phyloP scores from a whole-genome alignment of 2,113 vertebrate genomes.

The Urocynchramus pylzowi region DNA sequence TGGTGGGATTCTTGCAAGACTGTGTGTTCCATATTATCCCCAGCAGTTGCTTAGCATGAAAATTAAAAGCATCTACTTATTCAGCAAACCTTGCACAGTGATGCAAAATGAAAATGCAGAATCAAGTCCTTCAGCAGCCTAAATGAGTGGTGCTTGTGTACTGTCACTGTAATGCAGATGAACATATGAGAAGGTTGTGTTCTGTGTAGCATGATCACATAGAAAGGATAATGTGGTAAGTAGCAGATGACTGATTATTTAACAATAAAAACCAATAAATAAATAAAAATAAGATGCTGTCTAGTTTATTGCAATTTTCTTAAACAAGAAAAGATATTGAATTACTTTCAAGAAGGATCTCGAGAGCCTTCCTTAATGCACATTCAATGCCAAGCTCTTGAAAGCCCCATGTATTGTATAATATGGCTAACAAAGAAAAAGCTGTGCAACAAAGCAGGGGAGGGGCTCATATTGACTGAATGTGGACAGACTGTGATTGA shows the following conservation, averaged over 20 bases:
- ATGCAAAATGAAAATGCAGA: not conserved
- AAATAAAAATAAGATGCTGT: conserved; percentile 25
- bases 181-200: not conserved
- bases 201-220: not conserved
- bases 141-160: not conserved
- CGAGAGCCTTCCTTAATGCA: conserved; percentile 37
- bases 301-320: conserved; percentile 66
- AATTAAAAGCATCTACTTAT: not conserved
- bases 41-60: not conserved
- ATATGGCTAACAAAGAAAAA: conserved; percentile 18
- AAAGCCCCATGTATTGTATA: conserved; percentile 22
- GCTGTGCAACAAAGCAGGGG: conserved; percentile 15
- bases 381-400: conserved; percentile 12
- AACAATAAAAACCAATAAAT: conserved; percentile 16
- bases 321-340: conserved; percentile 50
- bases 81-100: not conserved
- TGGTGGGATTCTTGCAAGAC: not conserved
- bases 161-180: not conserved
- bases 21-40: not conserved
- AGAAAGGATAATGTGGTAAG: conserved; percentile 4
- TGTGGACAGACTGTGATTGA: conserved; percentile 24
- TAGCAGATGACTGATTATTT: conserved; percentile 5
- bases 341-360: conserved; percentile 65
- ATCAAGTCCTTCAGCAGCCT: not conserved
- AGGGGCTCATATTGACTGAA: conserved; percentile 32